Conservation (phyloP, 1,140 invertebrate genomes). For the Brachionus koreanus region DNA sequence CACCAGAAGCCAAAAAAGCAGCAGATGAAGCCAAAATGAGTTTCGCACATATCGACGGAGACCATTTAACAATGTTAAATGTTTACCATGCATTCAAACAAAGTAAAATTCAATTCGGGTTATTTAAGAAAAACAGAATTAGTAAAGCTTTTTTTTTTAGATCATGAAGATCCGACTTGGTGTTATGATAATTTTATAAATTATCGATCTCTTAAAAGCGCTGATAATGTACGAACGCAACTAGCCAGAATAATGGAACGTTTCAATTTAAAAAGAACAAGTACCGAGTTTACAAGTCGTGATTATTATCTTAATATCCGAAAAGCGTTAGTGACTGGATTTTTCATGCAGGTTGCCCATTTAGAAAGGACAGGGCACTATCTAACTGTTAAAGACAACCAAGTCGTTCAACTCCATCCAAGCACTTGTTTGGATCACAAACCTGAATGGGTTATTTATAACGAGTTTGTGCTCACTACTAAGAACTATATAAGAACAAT, state of each 20-base stretch:
- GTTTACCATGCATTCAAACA: constrained; percentile 98
- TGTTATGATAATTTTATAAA: constrained; percentile 99
- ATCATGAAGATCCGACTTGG: constrained; percentile 87
- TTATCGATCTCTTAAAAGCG: constrained; percentile 91
- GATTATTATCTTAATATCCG: constrained; percentile 99
- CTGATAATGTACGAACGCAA: constrained; percentile 78
- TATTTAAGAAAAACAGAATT: not conserved
- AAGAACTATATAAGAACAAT: constrained; percentile 99
- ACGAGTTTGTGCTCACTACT: constrained; percentile 98
- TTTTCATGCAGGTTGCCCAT: constrained; percentile 99
- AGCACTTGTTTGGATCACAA: constrained; percentile 98
- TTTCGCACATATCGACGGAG: constrained; percentile 98
- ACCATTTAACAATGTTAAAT: constrained; percentile 89
- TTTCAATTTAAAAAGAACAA: constrained; percentile 81
- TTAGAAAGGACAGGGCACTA: constrained; percentile 92
- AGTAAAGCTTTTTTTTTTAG: constrained; percentile 47
- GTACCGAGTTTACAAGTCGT: constrained; percentile 93
- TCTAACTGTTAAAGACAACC: constrained; percentile 97
- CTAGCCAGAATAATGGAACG: constrained; percentile 81
- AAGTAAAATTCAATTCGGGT: constrained; percentile 69
- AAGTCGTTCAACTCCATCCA: constrained; percentile 95
- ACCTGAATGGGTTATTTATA: constrained; percentile 99
- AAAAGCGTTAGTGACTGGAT: constrained; percentile 93
- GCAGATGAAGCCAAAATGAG: constrained; percentile 98
- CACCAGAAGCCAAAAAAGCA: constrained; percentile 96